Evolutionary conservation across 2,113 vertebrate genomes (phyloP).

Genomic region (Myrmecophaga tridactyla): DNA sequence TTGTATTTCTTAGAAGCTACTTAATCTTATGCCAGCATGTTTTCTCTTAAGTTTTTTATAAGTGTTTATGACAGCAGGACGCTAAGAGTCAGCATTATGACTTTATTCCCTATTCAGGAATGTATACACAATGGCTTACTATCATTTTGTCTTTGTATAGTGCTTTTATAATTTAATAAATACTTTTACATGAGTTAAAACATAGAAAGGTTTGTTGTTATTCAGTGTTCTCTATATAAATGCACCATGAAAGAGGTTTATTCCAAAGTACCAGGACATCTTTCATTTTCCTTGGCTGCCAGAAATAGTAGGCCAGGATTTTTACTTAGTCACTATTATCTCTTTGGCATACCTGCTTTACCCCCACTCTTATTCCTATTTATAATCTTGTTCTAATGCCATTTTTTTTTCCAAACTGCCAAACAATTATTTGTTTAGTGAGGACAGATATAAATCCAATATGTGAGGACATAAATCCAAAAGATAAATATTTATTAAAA

Average conservation of each 20-base stretch:
- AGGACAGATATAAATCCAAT: slow-evolving; percentile 1
- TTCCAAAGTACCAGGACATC: background rate
- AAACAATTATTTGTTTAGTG: background rate
- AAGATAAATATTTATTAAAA: background rate
- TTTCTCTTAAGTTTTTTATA: background rate
- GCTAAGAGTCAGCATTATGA: background rate
- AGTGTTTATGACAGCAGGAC: slow-evolving; percentile 6
- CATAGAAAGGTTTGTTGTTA: background rate
- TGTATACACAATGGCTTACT: background rate
- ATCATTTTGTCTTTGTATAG: background rate
- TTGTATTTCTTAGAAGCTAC: background rate
- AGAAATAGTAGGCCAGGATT: background rate
- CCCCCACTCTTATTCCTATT: background rate
- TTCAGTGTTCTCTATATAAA: background rate
- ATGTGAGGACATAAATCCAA: background rate
- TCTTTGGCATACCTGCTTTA: background rate
- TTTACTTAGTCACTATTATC: background rate
- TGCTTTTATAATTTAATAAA: background rate
- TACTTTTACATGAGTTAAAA: background rate
- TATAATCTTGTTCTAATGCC: background rate
- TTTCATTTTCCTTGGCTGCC: background rate
- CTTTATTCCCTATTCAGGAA: background rate
- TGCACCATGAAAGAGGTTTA: background rate
- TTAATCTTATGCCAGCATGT: background rate
- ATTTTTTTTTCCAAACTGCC: background rate